phyloP scores from a whole-genome alignment of 2,113 vertebrate species.

The Callopanchax toddi region DNA sequence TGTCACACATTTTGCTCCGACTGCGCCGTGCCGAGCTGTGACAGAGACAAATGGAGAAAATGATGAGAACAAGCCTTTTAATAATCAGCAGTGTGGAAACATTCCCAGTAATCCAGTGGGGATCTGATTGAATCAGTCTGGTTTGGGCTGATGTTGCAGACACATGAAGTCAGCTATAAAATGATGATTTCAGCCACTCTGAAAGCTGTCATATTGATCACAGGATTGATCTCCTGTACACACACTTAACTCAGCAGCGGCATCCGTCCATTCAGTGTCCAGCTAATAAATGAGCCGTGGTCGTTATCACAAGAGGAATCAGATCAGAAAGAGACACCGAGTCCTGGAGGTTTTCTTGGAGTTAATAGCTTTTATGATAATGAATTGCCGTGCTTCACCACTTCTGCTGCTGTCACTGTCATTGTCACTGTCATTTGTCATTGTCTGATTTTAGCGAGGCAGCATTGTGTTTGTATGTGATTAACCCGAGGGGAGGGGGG shows the following conservation, averaged over 20 bases:
- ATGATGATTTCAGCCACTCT: slow-evolving; percentile 5
- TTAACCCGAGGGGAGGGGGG: slow-evolving; percentile 1
- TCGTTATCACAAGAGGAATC: slow-evolving; percentile 15
- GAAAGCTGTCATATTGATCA: slow-evolving; percentile 6
- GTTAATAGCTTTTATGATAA: slow-evolving; percentile 43
- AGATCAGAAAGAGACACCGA: slow-evolving; percentile 14
- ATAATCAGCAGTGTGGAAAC: not conserved
- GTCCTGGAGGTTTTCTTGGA: slow-evolving; percentile 3
- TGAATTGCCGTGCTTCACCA: slow-evolving; percentile 11
- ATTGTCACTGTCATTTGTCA: slow-evolving; percentile 26
- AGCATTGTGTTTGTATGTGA: not conserved
- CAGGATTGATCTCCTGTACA: not conserved
- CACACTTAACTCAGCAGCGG: not conserved
- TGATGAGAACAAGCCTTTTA: not conserved
- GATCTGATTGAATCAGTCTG: not conserved
- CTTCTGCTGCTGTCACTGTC: slow-evolving; percentile 21
- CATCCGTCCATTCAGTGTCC: slow-evolving; percentile 6
- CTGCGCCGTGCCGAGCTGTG: not conserved
- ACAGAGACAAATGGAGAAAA: not conserved
- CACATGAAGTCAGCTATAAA: not conserved
- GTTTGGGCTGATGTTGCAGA: not conserved
- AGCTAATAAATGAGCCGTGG: slow-evolving; percentile 13
- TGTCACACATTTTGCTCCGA: not conserved
- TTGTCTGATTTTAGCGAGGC: slow-evolving; percentile 8
- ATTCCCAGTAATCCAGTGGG: not conserved